These are phyloP conservation scores for Chiroxiphia lanceolata DNA, from an alignment of 2,797 vertebrate genomes.

Conservation along the genomic window DNA sequence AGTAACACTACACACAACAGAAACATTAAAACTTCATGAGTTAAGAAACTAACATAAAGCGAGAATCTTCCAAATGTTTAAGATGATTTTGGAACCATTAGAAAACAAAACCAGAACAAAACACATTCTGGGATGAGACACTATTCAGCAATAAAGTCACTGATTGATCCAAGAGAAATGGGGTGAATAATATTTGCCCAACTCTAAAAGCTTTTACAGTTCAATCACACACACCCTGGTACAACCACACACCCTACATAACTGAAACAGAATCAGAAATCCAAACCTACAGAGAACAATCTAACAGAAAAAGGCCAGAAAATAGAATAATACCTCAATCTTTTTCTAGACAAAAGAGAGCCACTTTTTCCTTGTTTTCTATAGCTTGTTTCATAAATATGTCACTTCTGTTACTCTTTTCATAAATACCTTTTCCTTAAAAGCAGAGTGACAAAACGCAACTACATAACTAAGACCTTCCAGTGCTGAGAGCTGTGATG, in stretches of 20 bases:
- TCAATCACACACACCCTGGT: background rate
- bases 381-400: rapidly evolving
- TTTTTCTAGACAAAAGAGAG: background rate
- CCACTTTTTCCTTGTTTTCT: background rate
- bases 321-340: background rate
- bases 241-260: background rate
- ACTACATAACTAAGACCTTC: background rate
- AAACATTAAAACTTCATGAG: background rate
- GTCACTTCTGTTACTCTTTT: rapidly evolving
- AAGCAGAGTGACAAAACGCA: background rate
- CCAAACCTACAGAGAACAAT: background rate
- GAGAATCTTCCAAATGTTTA: background rate
- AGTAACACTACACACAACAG: background rate
- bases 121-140: background rate
- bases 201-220: background rate
- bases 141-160: background rate
- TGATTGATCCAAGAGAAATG: background rate
- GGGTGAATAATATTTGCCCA: background rate
- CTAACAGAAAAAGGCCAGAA: background rate
- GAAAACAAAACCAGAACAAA: background rate
- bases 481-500: too few species aligned
- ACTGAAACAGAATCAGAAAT: background rate
- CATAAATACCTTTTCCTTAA: background rate
- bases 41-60: background rate
- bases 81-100: background rate